Percentiles rank a stretch among this genome's conserved stretches.
These are phyloP conservation scores for Platichthys stellatus DNA, from an alignment of 2,113 vertebrate genomes.

Conservation along the genomic window DNA sequence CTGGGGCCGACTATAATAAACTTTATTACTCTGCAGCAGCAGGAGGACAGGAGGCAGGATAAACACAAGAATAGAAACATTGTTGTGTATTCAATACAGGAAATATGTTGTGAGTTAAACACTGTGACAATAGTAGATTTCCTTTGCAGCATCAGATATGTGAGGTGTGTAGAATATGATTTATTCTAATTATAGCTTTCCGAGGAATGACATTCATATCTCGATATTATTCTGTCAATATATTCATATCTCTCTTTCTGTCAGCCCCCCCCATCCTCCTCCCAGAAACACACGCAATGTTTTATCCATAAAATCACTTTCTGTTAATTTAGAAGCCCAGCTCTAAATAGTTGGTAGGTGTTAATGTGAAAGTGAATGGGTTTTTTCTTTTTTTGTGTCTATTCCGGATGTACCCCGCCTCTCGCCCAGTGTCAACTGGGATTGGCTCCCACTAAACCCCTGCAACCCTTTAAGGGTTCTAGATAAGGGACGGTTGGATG, in stretches of 20 bases:
- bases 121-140: neutral
- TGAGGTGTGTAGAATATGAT: constrained; percentile 2
- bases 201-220: neutral
- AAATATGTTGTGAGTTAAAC: neutral
- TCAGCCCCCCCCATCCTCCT: no score
- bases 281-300: neutral
- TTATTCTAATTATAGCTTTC: constrained; percentile 32
- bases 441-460: neutral
- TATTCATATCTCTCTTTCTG: neutral
- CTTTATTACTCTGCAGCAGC: neutral
- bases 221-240: constrained; percentile 2
- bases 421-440: neutral
- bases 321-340: no score
- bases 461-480: neutral
- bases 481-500: neutral
- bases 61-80: constrained; percentile 16
- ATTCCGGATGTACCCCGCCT: neutral
- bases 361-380: neutral
- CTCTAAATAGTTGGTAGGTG: neutral
- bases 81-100: constrained; percentile 20
- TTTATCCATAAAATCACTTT: neutral
- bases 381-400: no score
- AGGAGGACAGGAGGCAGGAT: neutral
- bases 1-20: neutral
- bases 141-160: neutral